These are phyloP conservation scores for Polylopha cassiicola DNA, from an alignment of 2,888 invertebrate genomes.

Conservation along the genomic window DNA sequence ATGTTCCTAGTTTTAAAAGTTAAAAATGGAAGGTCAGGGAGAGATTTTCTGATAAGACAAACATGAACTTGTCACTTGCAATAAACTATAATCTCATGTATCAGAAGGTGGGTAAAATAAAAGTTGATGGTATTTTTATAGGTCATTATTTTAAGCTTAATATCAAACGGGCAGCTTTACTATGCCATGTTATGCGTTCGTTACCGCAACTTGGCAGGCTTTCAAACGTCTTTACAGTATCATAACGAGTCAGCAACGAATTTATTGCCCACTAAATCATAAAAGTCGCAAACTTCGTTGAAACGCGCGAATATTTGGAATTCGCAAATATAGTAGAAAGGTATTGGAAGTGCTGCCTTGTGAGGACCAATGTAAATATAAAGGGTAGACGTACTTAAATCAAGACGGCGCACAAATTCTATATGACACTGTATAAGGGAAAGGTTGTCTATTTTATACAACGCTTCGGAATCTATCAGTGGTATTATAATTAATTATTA, in stretches of 20 bases:
- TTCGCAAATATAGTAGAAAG: conserved; percentile 26
- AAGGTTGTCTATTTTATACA: too few relatives aligned
- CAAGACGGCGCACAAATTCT: too few relatives aligned
- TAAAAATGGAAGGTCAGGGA: too few relatives aligned
- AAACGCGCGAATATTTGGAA: conserved; percentile 39
- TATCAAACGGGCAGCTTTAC: not conserved
- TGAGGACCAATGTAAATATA: too few relatives aligned
- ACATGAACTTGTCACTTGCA: too few relatives aligned
- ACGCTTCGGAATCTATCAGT: too few relatives aligned
- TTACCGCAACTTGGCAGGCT: conserved; percentile 55
- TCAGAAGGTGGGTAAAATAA: not conserved
- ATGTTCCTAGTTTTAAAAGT: too few relatives aligned
- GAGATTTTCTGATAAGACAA: too few relatives aligned
- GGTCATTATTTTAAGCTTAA: conserved; percentile 6
- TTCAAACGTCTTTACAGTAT: conserved; percentile 60
- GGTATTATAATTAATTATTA: too few relatives aligned
- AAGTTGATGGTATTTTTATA: not conserved
- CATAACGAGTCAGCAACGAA: conserved; percentile 57
- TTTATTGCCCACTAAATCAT: conserved; percentile 64
- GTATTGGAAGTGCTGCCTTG: too few relatives aligned
- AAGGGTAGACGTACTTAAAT: too few relatives aligned
- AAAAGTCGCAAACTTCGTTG: conserved; percentile 47
- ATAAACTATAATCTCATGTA: not conserved
- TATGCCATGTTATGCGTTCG: conserved; percentile 35
- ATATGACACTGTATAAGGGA: too few relatives aligned